phyloP scores from a whole-genome alignment of 1,140 invertebrate genomes.

The Drosophila saltans region DNA sequence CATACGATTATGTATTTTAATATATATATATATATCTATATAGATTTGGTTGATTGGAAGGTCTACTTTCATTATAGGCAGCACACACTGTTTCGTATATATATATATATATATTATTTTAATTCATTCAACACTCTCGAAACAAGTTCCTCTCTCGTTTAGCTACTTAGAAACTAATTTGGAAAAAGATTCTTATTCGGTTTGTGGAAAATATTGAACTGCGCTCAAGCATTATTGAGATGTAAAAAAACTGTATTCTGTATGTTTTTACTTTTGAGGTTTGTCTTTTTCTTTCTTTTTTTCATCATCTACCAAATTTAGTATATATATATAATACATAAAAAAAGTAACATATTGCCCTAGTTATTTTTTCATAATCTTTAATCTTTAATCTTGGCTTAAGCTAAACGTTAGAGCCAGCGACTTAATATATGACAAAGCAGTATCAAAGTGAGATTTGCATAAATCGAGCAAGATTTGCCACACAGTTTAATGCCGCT shows the following conservation, averaged over 20 bases:
- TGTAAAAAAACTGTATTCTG: constrained; percentile 54
- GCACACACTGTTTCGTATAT: constrained; percentile 60
- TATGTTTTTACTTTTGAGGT: constrained; percentile 16
- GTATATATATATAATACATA: constrained; percentile 34
- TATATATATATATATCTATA: constrained; percentile 45
- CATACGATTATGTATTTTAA: constrained; percentile 18
- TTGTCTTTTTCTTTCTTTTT: neutral
- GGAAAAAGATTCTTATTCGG: constrained; percentile 58
- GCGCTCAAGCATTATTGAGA: constrained; percentile 66
- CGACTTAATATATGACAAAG: constrained; percentile 62
- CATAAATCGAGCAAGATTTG: constrained; percentile 58
- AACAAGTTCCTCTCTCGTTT: constrained; percentile 43
- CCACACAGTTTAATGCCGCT: constrained; percentile 70
- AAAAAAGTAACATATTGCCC: constrained; percentile 63
- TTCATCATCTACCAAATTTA: neutral
- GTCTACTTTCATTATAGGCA: constrained; percentile 47
- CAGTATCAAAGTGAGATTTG: constrained; percentile 57
- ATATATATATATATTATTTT: constrained; percentile 29
- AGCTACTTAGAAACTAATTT: constrained; percentile 61
- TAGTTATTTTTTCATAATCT: constrained; percentile 13
- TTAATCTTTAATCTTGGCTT: neutral
- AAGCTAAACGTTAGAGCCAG: constrained; percentile 71
- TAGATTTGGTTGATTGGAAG: constrained; percentile 63
- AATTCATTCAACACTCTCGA: constrained; percentile 38
- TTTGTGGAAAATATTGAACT: constrained; percentile 58